phyloP scores from a whole-genome alignment of 1,140 invertebrate genomes.

The Danaus melanippus region DNA sequence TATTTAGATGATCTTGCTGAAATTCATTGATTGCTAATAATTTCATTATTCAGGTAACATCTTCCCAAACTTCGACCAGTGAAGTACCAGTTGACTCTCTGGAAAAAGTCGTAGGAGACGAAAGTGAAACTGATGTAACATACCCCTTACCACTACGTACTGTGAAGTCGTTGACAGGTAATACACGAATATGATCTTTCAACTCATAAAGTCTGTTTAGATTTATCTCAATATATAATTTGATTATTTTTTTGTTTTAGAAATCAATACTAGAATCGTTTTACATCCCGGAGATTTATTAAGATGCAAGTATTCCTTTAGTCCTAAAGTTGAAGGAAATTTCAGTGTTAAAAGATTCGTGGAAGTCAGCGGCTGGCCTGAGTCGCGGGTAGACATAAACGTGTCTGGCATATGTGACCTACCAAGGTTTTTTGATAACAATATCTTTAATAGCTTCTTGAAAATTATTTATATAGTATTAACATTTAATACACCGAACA shows the following conservation, averaged over 20 bases:
- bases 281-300: slow-evolving; percentile 55
- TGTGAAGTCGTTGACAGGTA: slow-evolving; percentile 35
- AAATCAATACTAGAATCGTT: slow-evolving; percentile 31
- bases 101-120: slow-evolving; percentile 28
- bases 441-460: neutral
- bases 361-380: slow-evolving; percentile 59
- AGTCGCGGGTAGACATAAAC: slow-evolving; percentile 46
- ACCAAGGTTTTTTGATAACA: slow-evolving; percentile 37
- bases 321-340: slow-evolving; percentile 50
- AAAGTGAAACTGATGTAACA: slow-evolving; percentile 19
- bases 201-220: neutral
- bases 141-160: slow-evolving; percentile 38
- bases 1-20: neutral
- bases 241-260: slow-evolving; percentile 6
- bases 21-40: neutral
- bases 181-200: neutral
- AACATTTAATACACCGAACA: slow-evolving; percentile 9
- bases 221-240: slow-evolving; percentile 6
- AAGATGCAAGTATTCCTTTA: slow-evolving; percentile 59
- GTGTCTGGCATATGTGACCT: slow-evolving; percentile 57
- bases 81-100: slow-evolving; percentile 40
- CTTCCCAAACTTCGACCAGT: slow-evolving; percentile 52
- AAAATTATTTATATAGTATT: slow-evolving; percentile 13
- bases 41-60: slow-evolving; percentile 32
- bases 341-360: slow-evolving; percentile 50